These are phyloP conservation scores for Noctilio leporinus DNA, from an alignment of 2,113 vertebrate genomes.

Conservation along the genomic window DNA sequence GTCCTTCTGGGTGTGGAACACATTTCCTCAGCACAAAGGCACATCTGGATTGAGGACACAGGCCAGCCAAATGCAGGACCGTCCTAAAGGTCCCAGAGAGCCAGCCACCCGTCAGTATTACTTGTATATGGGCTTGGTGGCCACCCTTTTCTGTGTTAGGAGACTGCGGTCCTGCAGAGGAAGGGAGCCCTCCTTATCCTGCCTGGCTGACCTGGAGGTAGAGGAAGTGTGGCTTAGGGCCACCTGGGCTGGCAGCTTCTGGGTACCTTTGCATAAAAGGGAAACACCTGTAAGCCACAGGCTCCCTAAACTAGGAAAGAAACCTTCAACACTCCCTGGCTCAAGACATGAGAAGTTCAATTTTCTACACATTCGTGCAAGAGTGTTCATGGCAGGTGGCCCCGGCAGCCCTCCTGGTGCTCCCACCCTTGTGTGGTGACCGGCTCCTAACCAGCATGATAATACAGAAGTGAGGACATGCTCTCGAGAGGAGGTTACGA, in stretches of 20 bases:
- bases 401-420: background rate
- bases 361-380: background rate
- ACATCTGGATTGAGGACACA: background rate
- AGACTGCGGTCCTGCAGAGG: background rate
- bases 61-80: background rate
- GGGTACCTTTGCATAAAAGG: background rate
- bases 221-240: background rate
- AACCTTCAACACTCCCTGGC: background rate
- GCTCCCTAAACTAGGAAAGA: background rate
- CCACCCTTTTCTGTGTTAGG: background rate
- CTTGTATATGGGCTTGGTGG: background rate
- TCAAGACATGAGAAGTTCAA: background rate
- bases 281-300: background rate
- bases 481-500: background rate
- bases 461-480: fast-evolving
- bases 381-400: background rate
- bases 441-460: fast-evolving
- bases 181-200: background rate
- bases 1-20: background rate
- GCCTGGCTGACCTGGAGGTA: background rate
- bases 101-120: background rate
- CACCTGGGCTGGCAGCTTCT: background rate
- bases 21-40: background rate
- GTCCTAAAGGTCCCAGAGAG: background rate
- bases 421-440: background rate